phyloP scores from a whole-genome alignment of 2,797 vertebrate genomes.

The Mormyrus hasselquistii region DNA sequence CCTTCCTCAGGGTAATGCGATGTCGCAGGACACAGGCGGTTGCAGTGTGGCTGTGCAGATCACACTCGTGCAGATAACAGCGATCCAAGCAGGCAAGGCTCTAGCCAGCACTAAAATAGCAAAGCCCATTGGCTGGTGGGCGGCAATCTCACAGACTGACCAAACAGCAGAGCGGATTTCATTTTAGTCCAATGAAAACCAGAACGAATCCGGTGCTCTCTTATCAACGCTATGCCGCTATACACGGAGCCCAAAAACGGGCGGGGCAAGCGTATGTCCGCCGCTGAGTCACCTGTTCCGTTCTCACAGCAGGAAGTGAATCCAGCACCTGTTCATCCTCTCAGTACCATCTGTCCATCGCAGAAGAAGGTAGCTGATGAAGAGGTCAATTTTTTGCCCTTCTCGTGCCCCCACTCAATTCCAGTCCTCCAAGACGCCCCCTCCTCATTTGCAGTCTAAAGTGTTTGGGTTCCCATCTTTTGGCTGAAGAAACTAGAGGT shows the following conservation, averaged over 20 bases:
- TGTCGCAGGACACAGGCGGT: slow-evolving; percentile 53
- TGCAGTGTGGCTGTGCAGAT: slow-evolving; percentile 51
- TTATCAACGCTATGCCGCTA: neutral
- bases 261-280: neutral
- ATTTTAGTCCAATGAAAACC: neutral
- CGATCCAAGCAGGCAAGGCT: neutral
- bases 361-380: neutral
- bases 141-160: neutral
- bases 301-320: neutral
- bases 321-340: slow-evolving; percentile 1
- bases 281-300: slow-evolving; percentile 3
- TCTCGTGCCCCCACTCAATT: neutral
- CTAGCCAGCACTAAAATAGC: neutral
- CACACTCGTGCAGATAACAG: slow-evolving; percentile 24
- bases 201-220: neutral
- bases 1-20: neutral
- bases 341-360: slow-evolving; percentile 18
- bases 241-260: neutral
- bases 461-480: neutral
- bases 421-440: neutral
- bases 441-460: neutral
- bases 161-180: neutral
- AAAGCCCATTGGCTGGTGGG: neutral
- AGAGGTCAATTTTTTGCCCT: neutral
- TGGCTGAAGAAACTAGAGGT: neutral